A percentile compares a stretch with the other conserved stretches of the same genome.
These are phyloP conservation scores for Cyclopterus lumpus DNA, from an alignment of 2,797 vertebrate species.

Conservation along the genomic window DNA sequence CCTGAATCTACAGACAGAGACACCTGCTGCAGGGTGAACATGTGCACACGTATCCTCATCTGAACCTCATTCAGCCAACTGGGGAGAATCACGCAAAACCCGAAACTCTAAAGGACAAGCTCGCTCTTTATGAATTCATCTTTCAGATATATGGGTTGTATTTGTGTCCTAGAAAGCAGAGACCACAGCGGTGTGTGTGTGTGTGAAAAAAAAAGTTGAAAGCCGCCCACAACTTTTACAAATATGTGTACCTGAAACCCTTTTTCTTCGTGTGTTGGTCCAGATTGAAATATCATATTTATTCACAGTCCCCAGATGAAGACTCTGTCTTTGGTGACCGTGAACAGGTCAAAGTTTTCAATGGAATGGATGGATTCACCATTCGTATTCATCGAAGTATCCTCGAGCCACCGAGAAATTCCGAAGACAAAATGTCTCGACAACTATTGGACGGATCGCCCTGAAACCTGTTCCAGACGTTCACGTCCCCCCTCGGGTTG, in stretches of 20 bases:
- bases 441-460: background rate
- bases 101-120: no score
- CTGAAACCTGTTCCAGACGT: background rate
- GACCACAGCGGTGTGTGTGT: no score
- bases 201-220: no score
- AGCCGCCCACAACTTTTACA: no score
- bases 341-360: background rate
- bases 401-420: background rate
- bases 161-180: no score
- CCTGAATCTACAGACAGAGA: background rate
- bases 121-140: no score
- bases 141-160: no score
- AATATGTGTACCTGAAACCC: background rate
- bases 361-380: background rate
- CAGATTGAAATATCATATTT: background rate
- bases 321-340: background rate
- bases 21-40: background rate
- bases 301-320: background rate
- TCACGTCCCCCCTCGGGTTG: background rate
- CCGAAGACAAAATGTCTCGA: background rate
- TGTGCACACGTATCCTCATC: no score
- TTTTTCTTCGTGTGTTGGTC: background rate
- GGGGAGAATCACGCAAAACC: no score
- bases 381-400: background rate
- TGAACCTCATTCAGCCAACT: no score